Evolutionary conservation across 2,888 invertebrate genomes (phyloP).

Genomic region (Watsonalla binaria): DNA sequence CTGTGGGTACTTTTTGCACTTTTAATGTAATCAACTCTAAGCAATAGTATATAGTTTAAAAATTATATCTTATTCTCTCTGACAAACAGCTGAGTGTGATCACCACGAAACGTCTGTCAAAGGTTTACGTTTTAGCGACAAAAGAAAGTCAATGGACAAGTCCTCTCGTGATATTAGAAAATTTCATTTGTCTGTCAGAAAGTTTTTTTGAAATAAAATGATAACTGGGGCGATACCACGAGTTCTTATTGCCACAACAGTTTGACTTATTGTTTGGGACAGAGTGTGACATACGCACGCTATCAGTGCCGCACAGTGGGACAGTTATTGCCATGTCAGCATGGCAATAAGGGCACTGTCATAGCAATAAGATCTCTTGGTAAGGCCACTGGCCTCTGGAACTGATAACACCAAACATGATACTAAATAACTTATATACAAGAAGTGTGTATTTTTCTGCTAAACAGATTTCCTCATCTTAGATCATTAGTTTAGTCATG

Average conservation of each 20-base stretch:
- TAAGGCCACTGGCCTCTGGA: background rate
- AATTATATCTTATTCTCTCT: background rate
- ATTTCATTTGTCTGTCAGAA: too few relatives aligned
- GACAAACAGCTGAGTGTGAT: background rate
- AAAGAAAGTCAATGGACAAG: too few relatives aligned
- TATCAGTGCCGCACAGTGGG: too few relatives aligned
- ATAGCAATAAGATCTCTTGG: too few relatives aligned
- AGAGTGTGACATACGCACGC: too few relatives aligned
- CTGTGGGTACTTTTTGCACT: background rate
- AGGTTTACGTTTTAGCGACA: background rate
- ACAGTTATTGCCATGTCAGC: too few relatives aligned
- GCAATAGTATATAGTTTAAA: background rate
- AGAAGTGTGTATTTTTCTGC: constrained; percentile 8
- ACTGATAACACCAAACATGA: background rate
- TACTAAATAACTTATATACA: background rate
- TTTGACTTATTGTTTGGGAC: too few relatives aligned
- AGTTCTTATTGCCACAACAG: too few relatives aligned
- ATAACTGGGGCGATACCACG: too few relatives aligned
- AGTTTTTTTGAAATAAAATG: too few relatives aligned
- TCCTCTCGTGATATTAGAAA: too few relatives aligned
- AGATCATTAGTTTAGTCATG: constrained; percentile 39
- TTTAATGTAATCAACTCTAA: background rate
- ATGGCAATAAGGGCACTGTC: too few relatives aligned
- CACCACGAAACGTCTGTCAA: background rate
- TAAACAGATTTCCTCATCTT: constrained; percentile 17